These are phyloP conservation scores for Sarcophaga variegata DNA, from an alignment of 2,888 invertebrate genomes.

Conservation along the genomic window DNA sequence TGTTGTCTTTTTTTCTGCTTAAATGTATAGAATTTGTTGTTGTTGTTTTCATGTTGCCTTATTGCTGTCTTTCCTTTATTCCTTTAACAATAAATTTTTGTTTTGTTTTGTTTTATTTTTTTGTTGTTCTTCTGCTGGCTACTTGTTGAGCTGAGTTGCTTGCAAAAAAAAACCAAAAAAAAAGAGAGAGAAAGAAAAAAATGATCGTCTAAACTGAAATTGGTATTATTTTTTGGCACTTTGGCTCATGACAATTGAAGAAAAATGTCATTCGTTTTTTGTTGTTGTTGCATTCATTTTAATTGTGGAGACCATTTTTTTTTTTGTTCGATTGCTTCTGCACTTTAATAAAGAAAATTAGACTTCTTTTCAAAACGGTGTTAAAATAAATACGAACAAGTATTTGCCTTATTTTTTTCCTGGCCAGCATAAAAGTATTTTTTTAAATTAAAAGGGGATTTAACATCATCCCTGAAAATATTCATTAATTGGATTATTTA, in stretches of 20 bases:
- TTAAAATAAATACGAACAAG: not conserved
- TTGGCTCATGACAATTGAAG: slow-evolving; percentile 59
- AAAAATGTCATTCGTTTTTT: slow-evolving; percentile 55
- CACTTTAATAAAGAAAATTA: slow-evolving; percentile 23
- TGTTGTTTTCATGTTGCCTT: slow-evolving; percentile 39
- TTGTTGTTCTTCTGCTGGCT: slow-evolving; percentile 33
- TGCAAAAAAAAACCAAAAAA: slow-evolving; percentile 19
- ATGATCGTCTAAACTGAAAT: slow-evolving; percentile 43
- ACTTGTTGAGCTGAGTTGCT: slow-evolving; percentile 42
- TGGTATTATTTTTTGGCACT: slow-evolving; percentile 64
- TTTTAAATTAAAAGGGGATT: not conserved
- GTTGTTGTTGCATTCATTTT: slow-evolving; percentile 51
- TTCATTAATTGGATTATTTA: too few relatives aligned
- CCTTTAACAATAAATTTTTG: slow-evolving; percentile 14
- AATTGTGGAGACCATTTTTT: slow-evolving; percentile 44
- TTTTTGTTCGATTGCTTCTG: not conserved
- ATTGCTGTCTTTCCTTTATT: slow-evolving; percentile 43
- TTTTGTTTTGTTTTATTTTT: not conserved
- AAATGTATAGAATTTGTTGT: slow-evolving; percentile 42
- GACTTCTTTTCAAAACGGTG: not conserved
- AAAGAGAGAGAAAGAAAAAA: slow-evolving; percentile 36
- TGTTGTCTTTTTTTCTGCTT: slow-evolving; percentile 29
- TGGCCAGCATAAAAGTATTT: not conserved
- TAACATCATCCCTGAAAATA: not conserved
- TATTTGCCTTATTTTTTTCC: not conserved